These are phyloP conservation scores for Axinella damicornis DNA, from an alignment of 37 sponge, comb jelly and placozoan genomes.

Conservation along the genomic window DNA sequence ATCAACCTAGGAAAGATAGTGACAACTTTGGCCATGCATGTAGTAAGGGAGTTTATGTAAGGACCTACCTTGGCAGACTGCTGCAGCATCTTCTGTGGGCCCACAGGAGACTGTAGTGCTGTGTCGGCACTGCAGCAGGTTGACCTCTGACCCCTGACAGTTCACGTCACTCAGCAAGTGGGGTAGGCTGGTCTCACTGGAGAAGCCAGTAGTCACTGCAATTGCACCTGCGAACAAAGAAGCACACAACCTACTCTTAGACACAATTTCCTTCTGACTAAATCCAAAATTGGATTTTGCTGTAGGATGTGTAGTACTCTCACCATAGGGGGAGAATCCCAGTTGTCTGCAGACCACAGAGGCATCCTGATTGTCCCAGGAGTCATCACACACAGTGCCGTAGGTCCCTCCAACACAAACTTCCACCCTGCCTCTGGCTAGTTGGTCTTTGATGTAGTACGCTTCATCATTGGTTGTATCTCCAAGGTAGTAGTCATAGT, in stretches of 20 bases:
- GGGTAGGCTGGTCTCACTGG: neutral
- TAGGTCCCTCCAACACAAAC: slow-evolving; percentile 39
- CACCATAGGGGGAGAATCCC: slow-evolving; percentile 52
- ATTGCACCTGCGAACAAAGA: slow-evolving; percentile 2
- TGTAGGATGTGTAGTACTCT: neutral
- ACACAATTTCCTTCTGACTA: neutral
- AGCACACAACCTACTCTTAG: neutral
- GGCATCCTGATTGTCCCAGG: slow-evolving; percentile 39
- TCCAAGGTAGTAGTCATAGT: slow-evolving; percentile 5
- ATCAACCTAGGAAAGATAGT: too few species aligned
- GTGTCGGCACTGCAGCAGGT: slow-evolving; percentile 3
- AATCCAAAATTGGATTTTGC: too few species aligned
- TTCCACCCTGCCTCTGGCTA: slow-evolving; percentile 56
- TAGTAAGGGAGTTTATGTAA: too few species aligned
- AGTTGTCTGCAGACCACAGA: slow-evolving; percentile 48
- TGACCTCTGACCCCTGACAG: slow-evolving; percentile 33
- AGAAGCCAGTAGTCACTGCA: slow-evolving; percentile 8
- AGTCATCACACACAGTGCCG: slow-evolving; percentile 43
- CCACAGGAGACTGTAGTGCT: slow-evolving; percentile 2
- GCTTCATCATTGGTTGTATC: neutral
- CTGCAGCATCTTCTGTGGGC: slow-evolving; percentile 32
- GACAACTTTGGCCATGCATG: too few species aligned
- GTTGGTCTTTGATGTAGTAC: slow-evolving; percentile 21
- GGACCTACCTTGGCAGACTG: slow-evolving; percentile 43
- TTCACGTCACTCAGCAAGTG: neutral